Base-by-base conservation (phyloP, 2,888 invertebrate species). In the Cerastoderma edule region DNA sequence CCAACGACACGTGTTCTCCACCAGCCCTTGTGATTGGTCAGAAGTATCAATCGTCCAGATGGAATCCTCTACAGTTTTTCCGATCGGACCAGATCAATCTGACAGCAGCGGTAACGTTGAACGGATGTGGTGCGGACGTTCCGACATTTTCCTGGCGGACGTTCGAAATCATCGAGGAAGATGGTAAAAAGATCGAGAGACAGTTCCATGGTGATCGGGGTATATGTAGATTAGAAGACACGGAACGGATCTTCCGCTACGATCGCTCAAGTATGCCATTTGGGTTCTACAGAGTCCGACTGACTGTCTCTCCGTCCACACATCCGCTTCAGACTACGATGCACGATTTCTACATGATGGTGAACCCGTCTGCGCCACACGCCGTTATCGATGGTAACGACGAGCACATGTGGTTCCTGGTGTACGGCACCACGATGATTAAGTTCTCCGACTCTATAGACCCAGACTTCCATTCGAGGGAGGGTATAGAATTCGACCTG, bases 71-170 rank as follows among this genome's bases (percentile, higher is more conserved):
- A 2, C 69, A 75, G 10, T 80, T 75, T 27, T 87, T 84, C 33
- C 69, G 89, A 22, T 89, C 90, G 6, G 79, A 83, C 33, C 79
- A 85, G 27, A 86, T 85, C n/a, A 75, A 84, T 53, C 71, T 90
- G 0, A 79, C 83, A 1, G 86, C 87, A 2, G 73, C 84, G 3
- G 83, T 83, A 0, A 65, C 60, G 0, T 44, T 84, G 39, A 64
- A 67, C 27, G 87, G 87, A n/a, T 77, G 79, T 28, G 69, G 64
- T 0, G 67, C 72, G 1, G 70, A 75, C 22, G 72, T 68, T 0
- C 79, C 78, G 1, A 83, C 78, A 6, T 89, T 85, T 50, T 87
- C 90, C 0, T 90, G 89, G 89, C 85, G 86, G 66, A 85, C 85
- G 5, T 72, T 74, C n/a, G 80, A 76, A 57, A 39, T 85, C 8